phyloP scores from a whole-genome alignment of 2,797 vertebrate species.

The Parambassis ranga region DNA sequence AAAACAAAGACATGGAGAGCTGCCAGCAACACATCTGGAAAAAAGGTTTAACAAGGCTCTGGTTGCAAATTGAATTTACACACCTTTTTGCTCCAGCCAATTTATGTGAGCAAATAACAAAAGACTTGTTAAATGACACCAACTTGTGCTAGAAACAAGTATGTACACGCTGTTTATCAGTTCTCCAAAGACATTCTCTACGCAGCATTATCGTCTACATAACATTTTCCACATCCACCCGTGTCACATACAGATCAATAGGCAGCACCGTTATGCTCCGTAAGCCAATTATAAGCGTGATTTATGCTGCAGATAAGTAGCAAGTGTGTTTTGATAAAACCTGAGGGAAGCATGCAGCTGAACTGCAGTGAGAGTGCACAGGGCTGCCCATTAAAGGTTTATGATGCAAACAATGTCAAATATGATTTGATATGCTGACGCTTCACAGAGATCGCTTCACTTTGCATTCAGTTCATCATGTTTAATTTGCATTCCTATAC shows the following conservation, averaged over 20 bases:
- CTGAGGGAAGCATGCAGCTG: constrained; percentile 9
- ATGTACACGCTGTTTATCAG: background rate
- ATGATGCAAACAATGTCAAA: constrained; percentile 17
- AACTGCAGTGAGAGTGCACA: constrained; percentile 29
- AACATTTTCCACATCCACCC: constrained; percentile 5
- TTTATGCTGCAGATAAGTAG: constrained; percentile 32
- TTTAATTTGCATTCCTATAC: background rate
- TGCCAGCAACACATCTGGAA: constrained; percentile 14
- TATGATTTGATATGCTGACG: constrained; percentile 19
- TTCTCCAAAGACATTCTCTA: background rate
- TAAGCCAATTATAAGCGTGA: constrained; percentile 6
- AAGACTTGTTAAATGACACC: background rate
- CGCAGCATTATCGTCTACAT: background rate
- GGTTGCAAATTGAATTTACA: constrained; percentile 11
- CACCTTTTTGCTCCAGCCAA: background rate
- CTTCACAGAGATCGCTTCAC: constrained; percentile 11
- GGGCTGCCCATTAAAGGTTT: background rate
- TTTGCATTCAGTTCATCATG: background rate
- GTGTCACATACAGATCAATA: constrained; percentile 11
- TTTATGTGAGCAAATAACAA: background rate
- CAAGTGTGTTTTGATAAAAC: constrained; percentile 40
- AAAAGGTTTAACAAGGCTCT: constrained; percentile 7
- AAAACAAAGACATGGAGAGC: constrained; percentile 19
- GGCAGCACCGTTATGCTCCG: background rate
- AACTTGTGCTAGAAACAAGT: background rate